Evolutionary conservation across 2,797 vertebrate genomes (phyloP), one percentile per base, ranked within the genome.

Genomic region (Pantherophis vulpinus): DNA sequence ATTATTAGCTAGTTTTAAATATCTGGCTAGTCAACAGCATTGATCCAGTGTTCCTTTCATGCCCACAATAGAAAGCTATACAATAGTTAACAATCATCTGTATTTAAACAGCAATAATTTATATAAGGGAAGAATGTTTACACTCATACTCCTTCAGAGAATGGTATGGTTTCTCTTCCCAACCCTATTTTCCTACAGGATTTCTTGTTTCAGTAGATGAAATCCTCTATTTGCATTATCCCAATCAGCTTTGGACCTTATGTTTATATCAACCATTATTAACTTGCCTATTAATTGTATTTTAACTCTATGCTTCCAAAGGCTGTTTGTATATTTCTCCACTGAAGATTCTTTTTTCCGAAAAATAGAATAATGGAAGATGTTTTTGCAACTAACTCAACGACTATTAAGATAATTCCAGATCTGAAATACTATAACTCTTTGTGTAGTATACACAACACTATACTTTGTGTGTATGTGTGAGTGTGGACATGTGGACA

Each of bases 401-500:
- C 1, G 4, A 29, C 25, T 42, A 47, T 70, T 9, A 59, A 47
- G 3, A 29, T 79, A 83, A 59, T 2, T 23, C 27, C 54, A 54
- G 13, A 90, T 11, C 6, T 90, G 51, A 91, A 83, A 91, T 56
- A 42, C 23, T 25, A 2, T 60, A 25, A 37, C 0, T 51, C 16
- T 74, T 1, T 37, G 66, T 32, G n/a, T 42, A 3, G 37, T 37
- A 37, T 37, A 37, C 37, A 37, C 37, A 37, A 37, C 37, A 37
- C 37, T 37, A 37, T 37, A 37, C 37, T 42, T 2, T n/a, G 29
- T 32, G n/a, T 32, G 66, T 70, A 9, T n/a, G 29, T 6, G 4
- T 63, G 11, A 0, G 0, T 4, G 60, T 3, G 18, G 0, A 0
- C 20, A 23, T 0, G 29, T 5, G 29, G 0, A 12, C 12, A n/a